phyloP scores from a whole-genome alignment of 2,797 vertebrate genomes.

The Arrhamphus sclerolepis region DNA sequence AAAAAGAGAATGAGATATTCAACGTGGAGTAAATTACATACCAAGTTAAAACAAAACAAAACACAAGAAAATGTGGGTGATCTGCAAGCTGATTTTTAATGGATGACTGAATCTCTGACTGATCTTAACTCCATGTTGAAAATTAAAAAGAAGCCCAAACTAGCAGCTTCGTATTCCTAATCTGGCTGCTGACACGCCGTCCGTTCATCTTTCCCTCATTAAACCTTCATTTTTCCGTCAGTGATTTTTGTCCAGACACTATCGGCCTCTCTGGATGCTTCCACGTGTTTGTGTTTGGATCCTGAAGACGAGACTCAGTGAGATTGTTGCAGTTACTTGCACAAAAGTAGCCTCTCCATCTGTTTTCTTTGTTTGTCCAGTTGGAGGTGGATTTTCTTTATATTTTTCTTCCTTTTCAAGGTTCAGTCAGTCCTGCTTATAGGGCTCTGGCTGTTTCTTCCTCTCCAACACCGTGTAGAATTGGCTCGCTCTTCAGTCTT shows the following conservation, averaged over 20 bases:
- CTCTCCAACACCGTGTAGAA: conserved; percentile 14
- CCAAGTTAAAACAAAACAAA: not conserved
- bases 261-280: too few species aligned
- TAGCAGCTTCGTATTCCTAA: too few species aligned
- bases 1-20: conserved; percentile 12
- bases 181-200: too few species aligned
- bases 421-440: conserved; percentile 20
- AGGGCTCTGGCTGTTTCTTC: conserved; percentile 22
- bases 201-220: conserved; percentile 1
- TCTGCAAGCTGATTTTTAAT: too few species aligned
- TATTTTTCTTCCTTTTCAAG: conserved; percentile 14
- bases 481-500: conserved; percentile 2
- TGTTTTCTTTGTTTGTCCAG: too few species aligned
- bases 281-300: conserved; percentile 5
- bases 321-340: too few species aligned
- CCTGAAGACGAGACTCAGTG: not conserved
- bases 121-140: too few species aligned
- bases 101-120: too few species aligned
- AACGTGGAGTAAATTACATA: not conserved
- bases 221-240: not conserved
- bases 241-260: not conserved
- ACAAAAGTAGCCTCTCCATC: too few species aligned
- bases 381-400: too few species aligned
- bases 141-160: too few species aligned
- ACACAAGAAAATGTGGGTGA: too few species aligned